Percentiles rank a stretch among this genome's conserved stretches.
Evolutionary conservation across 2,113 vertebrate genomes (phyloP).

Genomic region (Carassius auratus): DNA sequence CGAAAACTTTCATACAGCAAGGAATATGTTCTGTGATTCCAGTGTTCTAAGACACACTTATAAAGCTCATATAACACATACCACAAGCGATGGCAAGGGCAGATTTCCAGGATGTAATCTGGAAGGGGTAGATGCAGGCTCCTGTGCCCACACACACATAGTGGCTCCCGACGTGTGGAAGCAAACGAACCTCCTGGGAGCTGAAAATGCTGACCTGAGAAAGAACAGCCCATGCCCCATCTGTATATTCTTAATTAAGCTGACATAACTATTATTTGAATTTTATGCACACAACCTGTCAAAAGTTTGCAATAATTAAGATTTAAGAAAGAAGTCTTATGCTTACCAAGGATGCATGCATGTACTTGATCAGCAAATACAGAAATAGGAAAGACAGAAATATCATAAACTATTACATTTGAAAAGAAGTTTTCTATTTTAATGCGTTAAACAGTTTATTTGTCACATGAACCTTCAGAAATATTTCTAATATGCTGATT

Average conservation of each 20-base stretch:
- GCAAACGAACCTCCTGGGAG: conserved; percentile 89
- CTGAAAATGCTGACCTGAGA: conserved; percentile 89
- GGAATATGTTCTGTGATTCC: too few species aligned
- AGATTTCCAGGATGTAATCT: conserved; percentile 92
- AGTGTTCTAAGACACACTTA: neutral
- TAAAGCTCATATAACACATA: conserved; percentile 71
- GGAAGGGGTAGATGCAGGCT: conserved; percentile 98
- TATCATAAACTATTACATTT: too few species aligned
- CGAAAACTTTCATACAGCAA: too few species aligned
- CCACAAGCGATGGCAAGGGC: conserved; percentile 94
- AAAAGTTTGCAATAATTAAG: neutral
- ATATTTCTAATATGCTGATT: neutral
- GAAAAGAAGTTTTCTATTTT: too few species aligned
- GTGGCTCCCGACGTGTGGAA: conserved; percentile 90
- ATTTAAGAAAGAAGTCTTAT: too few species aligned
- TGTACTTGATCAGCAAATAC: too few species aligned
- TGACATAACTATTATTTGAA: too few species aligned
- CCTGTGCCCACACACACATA: conserved; percentile 93
- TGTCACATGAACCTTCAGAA: neutral
- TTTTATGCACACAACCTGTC: neutral
- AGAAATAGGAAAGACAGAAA: too few species aligned
- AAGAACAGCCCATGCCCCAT: conserved; percentile 64
- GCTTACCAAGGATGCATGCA: too few species aligned
- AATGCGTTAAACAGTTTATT: neutral
- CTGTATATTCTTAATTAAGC: neutral